Conservation (phyloP, 2,113 vertebrate genomes). For the Taurulus bubalis region DNA sequence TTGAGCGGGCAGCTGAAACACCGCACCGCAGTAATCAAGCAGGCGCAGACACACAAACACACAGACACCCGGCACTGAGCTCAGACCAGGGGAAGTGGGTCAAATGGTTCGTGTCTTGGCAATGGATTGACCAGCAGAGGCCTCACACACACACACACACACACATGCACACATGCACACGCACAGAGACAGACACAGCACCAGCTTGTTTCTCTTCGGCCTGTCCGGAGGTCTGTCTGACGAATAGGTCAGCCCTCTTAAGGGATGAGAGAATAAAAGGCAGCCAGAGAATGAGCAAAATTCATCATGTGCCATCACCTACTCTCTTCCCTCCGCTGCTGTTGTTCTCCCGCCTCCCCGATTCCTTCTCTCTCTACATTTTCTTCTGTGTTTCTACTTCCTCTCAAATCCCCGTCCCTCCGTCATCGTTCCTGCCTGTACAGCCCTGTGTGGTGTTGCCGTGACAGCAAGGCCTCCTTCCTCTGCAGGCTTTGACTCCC, state of each 20-base stretch:
- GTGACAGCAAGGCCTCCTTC: conserved; percentile 13
- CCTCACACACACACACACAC: conserved; percentile 19
- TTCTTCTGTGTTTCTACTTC: not conserved
- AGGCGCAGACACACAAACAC: conserved; percentile 1
- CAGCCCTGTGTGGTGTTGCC: conserved; percentile 10
- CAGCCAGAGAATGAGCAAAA: conserved; percentile 53
- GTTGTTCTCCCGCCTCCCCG: not conserved
- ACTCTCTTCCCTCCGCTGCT: conserved; percentile 3
- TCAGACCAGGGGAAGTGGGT: conserved; percentile 63
- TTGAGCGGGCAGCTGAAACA: conserved; percentile 55
- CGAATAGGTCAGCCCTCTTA: conserved; percentile 65
- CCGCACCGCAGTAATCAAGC: conserved; percentile 41
- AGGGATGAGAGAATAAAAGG: conserved; percentile 44
- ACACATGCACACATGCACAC: conserved; percentile 14
- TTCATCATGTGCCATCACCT: conserved; percentile 57
- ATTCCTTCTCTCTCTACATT: not conserved
- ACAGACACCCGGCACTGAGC: conserved; percentile 5
- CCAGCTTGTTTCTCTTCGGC: conserved; percentile 43
- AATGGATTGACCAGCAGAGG: conserved; percentile 53
- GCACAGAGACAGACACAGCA: conserved; percentile 27
- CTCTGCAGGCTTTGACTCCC: conserved; percentile 12
- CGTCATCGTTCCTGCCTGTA: not conserved
- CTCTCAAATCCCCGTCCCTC: not conserved
- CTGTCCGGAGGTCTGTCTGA: conserved; percentile 57
- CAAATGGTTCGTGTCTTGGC: conserved; percentile 62